Evolutionary conservation across 2,797 vertebrate genomes (phyloP), one percentile per base, ranked within the genome.

Genomic region (Argya squamiceps): DNA sequence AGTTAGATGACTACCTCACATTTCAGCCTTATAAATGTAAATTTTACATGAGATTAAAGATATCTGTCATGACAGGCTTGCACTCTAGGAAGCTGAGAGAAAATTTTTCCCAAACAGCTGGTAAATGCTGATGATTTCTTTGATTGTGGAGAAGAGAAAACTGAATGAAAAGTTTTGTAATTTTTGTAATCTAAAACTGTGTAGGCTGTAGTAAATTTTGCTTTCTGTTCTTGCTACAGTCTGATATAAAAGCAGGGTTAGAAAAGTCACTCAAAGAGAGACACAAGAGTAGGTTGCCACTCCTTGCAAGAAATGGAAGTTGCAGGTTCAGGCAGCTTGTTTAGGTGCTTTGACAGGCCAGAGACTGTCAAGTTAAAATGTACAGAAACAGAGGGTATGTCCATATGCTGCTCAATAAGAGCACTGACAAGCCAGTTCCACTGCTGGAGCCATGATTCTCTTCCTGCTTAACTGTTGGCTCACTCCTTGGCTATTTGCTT

Each of bases 391-490:
- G 70, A 92, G 76, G 32, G 12, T 80, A 84, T 58, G 50, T 77
- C 76, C 39, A 20, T 92, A 88, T 96, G 90, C 76, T 86, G 58
- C 69, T 96, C 84, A 92, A 75, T 41, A 63, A 79, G 50, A 86
- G 74, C 50, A 79, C 29, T 0, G 0, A 76, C 30, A 76, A 84
- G 62, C 62, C 76, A 88, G 65, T 92, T 93, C 39, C 73, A 78
- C 43, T 4, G 2, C 32, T 63, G 59, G 69, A 96, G 59, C 74
- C 80, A 26, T 81, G 76, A 63, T 73, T 92, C 80, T 95, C n/a
- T 60, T 93, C 47, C 74, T 94, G 39, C 74, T 84, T 88, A 84
- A 88, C 83, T 88, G 58, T 94, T 97, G 95, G 73, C 88, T 96
- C 50, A 24, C 26, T 90, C 43, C 63, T 84, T 64, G 83, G 50